Evolutionary conservation across 2,888 invertebrate genomes (phyloP).

Genomic region (Eupithecia insigniata): DNA sequence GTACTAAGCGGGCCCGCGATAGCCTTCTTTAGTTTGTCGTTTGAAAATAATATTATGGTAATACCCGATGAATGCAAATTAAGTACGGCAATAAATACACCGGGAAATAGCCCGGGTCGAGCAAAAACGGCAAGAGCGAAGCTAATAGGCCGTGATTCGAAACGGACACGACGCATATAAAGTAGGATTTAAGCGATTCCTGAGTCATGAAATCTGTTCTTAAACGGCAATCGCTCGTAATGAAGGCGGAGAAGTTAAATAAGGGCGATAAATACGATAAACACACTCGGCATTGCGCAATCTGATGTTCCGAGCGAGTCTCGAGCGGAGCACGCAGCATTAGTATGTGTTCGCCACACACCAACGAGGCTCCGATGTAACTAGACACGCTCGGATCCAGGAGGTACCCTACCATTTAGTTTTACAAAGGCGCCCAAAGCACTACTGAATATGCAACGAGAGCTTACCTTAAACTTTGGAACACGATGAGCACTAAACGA

Average conservation of each 20-base stretch:
- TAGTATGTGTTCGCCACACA: slow-evolving; percentile 59
- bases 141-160: slow-evolving; percentile 59
- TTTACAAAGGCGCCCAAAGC: not conserved
- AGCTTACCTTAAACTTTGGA: too few relatives aligned
- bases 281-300: not conserved
- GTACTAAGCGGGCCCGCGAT: slow-evolving; percentile 56
- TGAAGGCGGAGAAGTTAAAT: slow-evolving; percentile 42
- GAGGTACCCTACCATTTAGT: slow-evolving; percentile 32
- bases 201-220: slow-evolving; percentile 49
- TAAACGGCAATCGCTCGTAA: slow-evolving; percentile 44
- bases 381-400: slow-evolving; percentile 41
- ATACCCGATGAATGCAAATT: slow-evolving; percentile 74
- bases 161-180: slow-evolving; percentile 57
- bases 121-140: slow-evolving; percentile 61
- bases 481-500: too few relatives aligned
- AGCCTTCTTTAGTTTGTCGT: slow-evolving; percentile 74
- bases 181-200: slow-evolving; percentile 52
- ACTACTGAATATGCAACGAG: not conserved
- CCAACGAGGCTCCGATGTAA: slow-evolving; percentile 55
- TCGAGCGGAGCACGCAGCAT: too few relatives aligned
- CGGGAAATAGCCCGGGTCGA: slow-evolving; percentile 62
- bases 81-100: slow-evolving; percentile 71
- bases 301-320: not conserved
- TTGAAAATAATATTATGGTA: slow-evolving; percentile 75
- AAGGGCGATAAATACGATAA: slow-evolving; percentile 37